Conservation (phyloP, 2,113 vertebrate species). For the Barnardius zonarius region DNA sequence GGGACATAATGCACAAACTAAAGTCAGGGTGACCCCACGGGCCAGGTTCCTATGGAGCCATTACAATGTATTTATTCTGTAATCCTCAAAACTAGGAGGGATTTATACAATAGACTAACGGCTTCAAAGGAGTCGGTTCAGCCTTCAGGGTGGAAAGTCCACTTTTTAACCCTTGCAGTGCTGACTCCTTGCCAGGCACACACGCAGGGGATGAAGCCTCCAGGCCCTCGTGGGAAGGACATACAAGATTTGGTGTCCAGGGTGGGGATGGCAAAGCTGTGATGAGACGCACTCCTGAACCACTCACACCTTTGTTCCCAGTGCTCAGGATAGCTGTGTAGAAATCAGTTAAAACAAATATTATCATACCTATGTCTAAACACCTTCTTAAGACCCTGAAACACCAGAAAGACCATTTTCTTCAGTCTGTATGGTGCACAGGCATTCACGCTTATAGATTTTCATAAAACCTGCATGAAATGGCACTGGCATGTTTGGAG, state of each 20-base stretch:
- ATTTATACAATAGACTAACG: constrained; percentile 53
- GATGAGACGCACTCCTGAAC: background rate
- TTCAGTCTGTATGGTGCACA: background rate
- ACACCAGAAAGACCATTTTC: background rate
- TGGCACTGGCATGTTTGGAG: background rate
- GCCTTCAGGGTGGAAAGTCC: constrained; percentile 10
- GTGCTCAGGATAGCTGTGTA: background rate
- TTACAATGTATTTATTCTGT: constrained; percentile 52
- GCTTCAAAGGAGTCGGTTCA: constrained; percentile 44
- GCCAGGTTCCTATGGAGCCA: constrained; percentile 22
- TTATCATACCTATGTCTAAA: background rate
- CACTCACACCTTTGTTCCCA: background rate
- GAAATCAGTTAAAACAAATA: background rate
- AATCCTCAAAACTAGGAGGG: constrained; percentile 50
- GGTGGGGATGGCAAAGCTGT: background rate
- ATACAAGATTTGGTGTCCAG: background rate
- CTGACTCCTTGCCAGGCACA: background rate
- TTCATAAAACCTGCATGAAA: background rate
- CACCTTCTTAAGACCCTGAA: background rate
- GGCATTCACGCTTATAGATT: background rate
- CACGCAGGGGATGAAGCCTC: background rate
- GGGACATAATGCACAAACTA: background rate
- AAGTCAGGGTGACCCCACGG: constrained; percentile 34
- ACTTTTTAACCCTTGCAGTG: constrained; percentile 33
- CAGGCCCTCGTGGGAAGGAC: background rate